Evolutionary conservation across 2,113 vertebrate genomes (phyloP), one percentile per base, ranked within the genome.

Genomic region (Larimichthys polyactis): DNA sequence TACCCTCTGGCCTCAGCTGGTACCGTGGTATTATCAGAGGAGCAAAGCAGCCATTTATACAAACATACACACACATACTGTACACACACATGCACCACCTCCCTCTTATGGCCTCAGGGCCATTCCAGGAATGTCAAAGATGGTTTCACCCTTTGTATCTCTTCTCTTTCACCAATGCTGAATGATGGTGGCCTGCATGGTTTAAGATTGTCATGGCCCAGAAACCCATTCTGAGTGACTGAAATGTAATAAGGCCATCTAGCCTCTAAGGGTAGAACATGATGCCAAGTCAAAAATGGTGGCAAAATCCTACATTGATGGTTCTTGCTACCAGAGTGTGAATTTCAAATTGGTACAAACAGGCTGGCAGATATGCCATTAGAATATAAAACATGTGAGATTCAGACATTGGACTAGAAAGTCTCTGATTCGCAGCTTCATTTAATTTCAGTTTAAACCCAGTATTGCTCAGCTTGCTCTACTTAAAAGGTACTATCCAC

Each of bases 91-190:
- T 29, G 59, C 70, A 68, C 75, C 66, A 65, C 57, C 75, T 73
- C 82, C 77, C 66, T 81, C 70, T 55, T 66, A 75, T 86, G 84
- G 81, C 92, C 89, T 44, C n/a, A 55, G 88, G 91, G 85, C 84
- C 84, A 90, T 94, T 91, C 89, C 78, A 85, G 82, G 89, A 84
- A 92, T 90, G 93, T 91, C 89, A 92, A 82, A 93, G 91, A 91
- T 88, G 83, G 84, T 91, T 92, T 92, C 83, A 82, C 65, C 81
- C 77, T 90, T 92, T 93, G 91, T 92, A 78, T 90, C 75, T 71
- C 77, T 83, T 71, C 76, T 90, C 85, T 83, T 93, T 93, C 85
- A 86, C 71, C 75, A 55, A 29, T 4, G 5, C 48, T 87, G 87
- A 81, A 78, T 85, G 85, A 91, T 83, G 90, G 82, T 62, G 67